phyloP scores from a whole-genome alignment of 2,113 vertebrate genomes.

The Xyrauchen texanus region DNA sequence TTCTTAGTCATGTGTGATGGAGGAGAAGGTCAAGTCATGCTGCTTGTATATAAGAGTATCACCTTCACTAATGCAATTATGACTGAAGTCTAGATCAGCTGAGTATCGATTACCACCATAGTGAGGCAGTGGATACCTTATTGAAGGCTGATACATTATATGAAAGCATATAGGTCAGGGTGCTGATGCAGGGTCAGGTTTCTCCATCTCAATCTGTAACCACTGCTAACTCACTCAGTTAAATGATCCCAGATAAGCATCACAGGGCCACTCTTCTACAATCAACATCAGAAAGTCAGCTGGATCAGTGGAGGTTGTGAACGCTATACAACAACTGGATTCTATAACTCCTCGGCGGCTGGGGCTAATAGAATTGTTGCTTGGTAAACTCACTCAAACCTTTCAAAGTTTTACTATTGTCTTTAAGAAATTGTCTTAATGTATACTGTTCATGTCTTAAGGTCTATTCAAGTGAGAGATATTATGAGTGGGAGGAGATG shows the following conservation, averaged over 20 bases:
- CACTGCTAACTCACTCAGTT: not conserved
- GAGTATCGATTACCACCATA: not conserved
- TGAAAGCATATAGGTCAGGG: constrained; percentile 15
- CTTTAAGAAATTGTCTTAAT: no score
- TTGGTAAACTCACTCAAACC: no score
- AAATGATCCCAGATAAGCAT: constrained; percentile 16
- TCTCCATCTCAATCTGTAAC: constrained; percentile 15
- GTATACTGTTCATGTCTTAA: no score
- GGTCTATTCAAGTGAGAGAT: no score
- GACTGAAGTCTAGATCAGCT: constrained; percentile 11
- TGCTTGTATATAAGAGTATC: no score
- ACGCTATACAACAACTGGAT: not conserved
- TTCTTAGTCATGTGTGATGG: no score
- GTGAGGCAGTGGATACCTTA: constrained; percentile 21
- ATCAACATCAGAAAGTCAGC: not conserved
- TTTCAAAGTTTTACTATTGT: no score
- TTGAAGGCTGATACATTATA: not conserved
- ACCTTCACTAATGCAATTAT: no score
- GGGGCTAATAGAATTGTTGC: not conserved
- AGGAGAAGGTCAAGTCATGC: no score
- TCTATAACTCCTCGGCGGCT: not conserved
- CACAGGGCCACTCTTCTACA: not conserved
- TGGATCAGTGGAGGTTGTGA: constrained; percentile 7
- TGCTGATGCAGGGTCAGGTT: constrained; percentile 17
- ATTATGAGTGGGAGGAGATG: no score